Evolutionary conservation across 2,888 invertebrate species (phyloP).

Genomic region (Exocentrus adspersus): DNA sequence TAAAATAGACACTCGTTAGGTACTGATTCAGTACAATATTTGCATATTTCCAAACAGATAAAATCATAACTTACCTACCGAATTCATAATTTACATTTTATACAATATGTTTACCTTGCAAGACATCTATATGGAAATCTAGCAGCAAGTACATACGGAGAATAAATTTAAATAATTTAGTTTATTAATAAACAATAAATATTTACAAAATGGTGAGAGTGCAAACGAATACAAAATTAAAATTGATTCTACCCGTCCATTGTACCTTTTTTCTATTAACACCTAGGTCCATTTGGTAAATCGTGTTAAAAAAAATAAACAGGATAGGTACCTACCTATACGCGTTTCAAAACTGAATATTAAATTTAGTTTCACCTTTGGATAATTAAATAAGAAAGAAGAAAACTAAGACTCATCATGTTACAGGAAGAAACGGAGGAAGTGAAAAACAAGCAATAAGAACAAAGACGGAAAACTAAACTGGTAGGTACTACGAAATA

Average conservation of each 20-base stretch:
- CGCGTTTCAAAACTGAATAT: neutral
- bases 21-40: too few species aligned
- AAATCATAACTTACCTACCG: too few species aligned
- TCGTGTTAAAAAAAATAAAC: neutral
- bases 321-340: too few species aligned
- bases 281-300: neutral
- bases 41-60: neutral
- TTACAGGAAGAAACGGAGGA: too few species aligned
- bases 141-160: neutral
- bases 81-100: neutral
- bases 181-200: conserved; percentile 1
- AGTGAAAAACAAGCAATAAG: too few species aligned
- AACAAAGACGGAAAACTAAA: too few species aligned
- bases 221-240: neutral
- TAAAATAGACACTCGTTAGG: too few species aligned
- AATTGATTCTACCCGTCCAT: neutral
- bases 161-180: neutral
- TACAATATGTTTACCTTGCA: neutral
- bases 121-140: neutral
- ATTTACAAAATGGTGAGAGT: conserved; percentile 1
- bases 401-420: too few species aligned
- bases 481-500: too few species aligned
- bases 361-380: neutral
- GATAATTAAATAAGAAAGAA: too few species aligned
- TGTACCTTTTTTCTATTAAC: neutral